These are phyloP conservation scores for Tenthredo distinguenda DNA, from an alignment of 2,888 invertebrate genomes.

Conservation along the genomic window DNA sequence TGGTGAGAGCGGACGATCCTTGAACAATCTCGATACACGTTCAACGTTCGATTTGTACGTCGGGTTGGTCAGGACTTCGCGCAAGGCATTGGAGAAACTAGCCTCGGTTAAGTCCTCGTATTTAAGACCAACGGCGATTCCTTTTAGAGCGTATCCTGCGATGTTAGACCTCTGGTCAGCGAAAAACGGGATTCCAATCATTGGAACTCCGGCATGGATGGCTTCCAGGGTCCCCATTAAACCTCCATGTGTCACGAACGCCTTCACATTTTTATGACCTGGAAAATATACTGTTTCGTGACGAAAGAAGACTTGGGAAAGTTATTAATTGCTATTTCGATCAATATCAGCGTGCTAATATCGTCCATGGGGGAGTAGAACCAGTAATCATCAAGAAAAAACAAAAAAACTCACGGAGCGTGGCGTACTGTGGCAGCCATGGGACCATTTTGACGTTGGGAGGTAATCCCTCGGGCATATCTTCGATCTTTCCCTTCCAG, in stretches of 20 bases:
- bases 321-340: no score
- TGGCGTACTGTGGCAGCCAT: slow-evolving; percentile 35
- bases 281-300: slow-evolving; percentile 46
- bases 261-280: slow-evolving; percentile 80
- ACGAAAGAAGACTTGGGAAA: no score
- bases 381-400: no score
- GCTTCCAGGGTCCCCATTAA: slow-evolving; percentile 81
- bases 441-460: slow-evolving; percentile 31
- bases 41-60: slow-evolving; percentile 63
- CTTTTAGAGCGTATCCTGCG: slow-evolving; percentile 75
- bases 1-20: slow-evolving; percentile 57
- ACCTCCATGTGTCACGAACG: slow-evolving; percentile 83
- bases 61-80: slow-evolving; percentile 74
- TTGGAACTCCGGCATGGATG: slow-evolving; percentile 78
- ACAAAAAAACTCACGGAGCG: background rate
- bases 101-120: slow-evolving; percentile 76
- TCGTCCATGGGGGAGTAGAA: no score
- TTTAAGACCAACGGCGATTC: slow-evolving; percentile 75
- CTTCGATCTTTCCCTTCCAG: slow-evolving; percentile 40
- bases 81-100: slow-evolving; percentile 73
- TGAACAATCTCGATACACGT: slow-evolving; percentile 56
- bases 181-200: slow-evolving; percentile 80
- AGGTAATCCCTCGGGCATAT: slow-evolving; percentile 45
- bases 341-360: no score
- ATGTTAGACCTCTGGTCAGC: slow-evolving; percentile 80